These are phyloP conservation scores for Denticeps clupeoides DNA, from an alignment of 2,797 vertebrate genomes.

Conservation along the genomic window DNA sequence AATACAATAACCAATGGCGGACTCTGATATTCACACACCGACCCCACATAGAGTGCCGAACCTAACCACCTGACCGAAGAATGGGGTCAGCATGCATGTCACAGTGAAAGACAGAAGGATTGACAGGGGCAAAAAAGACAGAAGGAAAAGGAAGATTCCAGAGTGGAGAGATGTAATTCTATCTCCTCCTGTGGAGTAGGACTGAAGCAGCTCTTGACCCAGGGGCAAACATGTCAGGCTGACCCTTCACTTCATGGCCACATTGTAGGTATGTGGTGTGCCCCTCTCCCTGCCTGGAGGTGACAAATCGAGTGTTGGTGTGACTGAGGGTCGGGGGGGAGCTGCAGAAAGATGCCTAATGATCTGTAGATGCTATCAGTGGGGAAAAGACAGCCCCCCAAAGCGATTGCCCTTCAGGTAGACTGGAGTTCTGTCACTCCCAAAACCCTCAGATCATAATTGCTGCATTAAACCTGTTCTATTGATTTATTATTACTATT, in stretches of 20 bases:
- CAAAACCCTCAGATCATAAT: too few species aligned
- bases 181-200: constrained; percentile 56
- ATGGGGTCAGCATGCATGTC: neutral
- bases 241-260: constrained; percentile 57
- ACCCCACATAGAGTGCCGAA: too few species aligned
- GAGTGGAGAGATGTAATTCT: constrained; percentile 48
- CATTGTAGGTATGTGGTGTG: constrained; percentile 49
- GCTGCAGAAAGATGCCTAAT: too few species aligned
- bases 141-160: constrained; percentile 18
- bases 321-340: neutral
- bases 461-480: too few species aligned
- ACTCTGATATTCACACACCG: neutral
- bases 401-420: too few species aligned
- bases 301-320: neutral
- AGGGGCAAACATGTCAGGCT: constrained; percentile 57
- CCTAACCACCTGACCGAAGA: too few species aligned
- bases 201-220: constrained; percentile 54
- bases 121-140: constrained; percentile 35
- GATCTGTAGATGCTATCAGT: too few species aligned
- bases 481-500: too few species aligned
- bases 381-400: neutral
- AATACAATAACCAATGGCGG: too few species aligned
- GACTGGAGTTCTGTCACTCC: too few species aligned
- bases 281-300: constrained; percentile 28
- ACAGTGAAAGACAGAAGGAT: constrained; percentile 47